Conservation (phyloP, 2,888 invertebrate genomes). For the Halictus quadricinctus region DNA sequence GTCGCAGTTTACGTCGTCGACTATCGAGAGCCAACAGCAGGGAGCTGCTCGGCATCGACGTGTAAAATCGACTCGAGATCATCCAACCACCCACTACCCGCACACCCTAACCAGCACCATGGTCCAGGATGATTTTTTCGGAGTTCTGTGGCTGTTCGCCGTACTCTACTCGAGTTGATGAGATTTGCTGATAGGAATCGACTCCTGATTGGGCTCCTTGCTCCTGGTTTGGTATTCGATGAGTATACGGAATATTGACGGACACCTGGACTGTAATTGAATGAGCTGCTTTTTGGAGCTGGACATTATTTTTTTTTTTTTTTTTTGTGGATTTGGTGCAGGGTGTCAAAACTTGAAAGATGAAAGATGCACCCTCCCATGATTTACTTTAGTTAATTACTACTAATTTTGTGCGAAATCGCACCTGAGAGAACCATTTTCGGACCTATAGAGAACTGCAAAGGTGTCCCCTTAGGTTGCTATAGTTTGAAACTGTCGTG, state of each 20-base stretch:
- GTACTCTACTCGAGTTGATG: neutral
- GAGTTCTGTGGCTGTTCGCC: slow-evolving; percentile 2
- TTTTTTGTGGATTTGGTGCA: neutral
- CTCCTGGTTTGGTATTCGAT: neutral
- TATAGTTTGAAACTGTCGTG: too few relatives aligned
- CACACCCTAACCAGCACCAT: neutral
- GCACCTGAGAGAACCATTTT: too few relatives aligned
- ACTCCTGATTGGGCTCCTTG: neutral
- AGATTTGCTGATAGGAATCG: neutral
- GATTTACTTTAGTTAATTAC: neutral
- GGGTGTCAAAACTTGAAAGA: neutral
- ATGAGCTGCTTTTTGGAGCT: neutral
- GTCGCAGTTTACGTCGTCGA: slow-evolving; percentile 80
- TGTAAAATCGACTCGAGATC: slow-evolving; percentile 61
- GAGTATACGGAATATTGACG: neutral
- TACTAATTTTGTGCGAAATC: too few relatives aligned
- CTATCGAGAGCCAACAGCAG: slow-evolving; percentile 78
- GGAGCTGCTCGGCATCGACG: slow-evolving; percentile 79
- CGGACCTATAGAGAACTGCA: too few relatives aligned
- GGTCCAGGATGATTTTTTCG: neutral
- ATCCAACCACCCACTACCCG: neutral
- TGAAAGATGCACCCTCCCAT: neutral
- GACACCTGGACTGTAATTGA: neutral
- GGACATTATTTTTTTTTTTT: neutral
- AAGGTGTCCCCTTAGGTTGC: too few relatives aligned